A percentile compares a stretch with the other conserved stretches of the same genome.
These are phyloP conservation scores for Leptopilina syphax DNA, from an alignment of 2,888 invertebrate genomes.

Conservation along the genomic window DNA sequence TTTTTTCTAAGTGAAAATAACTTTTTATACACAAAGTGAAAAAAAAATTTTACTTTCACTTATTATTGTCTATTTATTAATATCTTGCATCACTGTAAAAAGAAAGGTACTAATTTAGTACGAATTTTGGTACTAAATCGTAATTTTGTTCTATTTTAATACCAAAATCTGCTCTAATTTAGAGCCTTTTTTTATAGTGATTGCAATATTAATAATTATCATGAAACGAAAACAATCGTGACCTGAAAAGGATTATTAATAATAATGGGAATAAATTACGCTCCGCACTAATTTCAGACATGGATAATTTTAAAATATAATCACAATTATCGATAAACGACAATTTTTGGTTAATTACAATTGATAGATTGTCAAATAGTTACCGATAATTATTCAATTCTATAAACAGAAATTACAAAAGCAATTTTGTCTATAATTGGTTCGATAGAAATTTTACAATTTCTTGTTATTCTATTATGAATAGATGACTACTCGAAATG, in stretches of 20 bases:
- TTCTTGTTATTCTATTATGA: conserved; percentile 17
- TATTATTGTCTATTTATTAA: too few relatives aligned
- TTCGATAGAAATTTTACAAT: conserved; percentile 7
- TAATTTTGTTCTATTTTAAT: too few relatives aligned
- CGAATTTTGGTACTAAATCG: too few relatives aligned
- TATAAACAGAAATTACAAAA: conserved; percentile 15
- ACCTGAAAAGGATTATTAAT: conserved; percentile 32
- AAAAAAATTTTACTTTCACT: too few relatives aligned
- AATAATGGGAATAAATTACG: neutral
- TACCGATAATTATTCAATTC: neutral
- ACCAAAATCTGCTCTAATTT: too few relatives aligned
- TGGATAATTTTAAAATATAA: neutral
- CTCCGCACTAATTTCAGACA: conserved; percentile 14
- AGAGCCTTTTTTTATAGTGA: too few relatives aligned
- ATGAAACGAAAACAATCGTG: neutral
- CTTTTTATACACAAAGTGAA: too few relatives aligned
- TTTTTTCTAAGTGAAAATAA: neutral
- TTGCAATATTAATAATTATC: neutral
- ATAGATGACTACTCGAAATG: neutral
- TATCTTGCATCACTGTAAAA: too few relatives aligned
- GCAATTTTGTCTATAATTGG: neutral
- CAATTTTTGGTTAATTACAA: neutral
- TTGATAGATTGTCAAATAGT: neutral
- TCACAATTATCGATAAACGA: neutral
- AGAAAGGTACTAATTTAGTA: too few relatives aligned